phyloP scores from a whole-genome alignment of 2,888 invertebrate genomes.

The Lepidocyrtinus sp. region DNA sequence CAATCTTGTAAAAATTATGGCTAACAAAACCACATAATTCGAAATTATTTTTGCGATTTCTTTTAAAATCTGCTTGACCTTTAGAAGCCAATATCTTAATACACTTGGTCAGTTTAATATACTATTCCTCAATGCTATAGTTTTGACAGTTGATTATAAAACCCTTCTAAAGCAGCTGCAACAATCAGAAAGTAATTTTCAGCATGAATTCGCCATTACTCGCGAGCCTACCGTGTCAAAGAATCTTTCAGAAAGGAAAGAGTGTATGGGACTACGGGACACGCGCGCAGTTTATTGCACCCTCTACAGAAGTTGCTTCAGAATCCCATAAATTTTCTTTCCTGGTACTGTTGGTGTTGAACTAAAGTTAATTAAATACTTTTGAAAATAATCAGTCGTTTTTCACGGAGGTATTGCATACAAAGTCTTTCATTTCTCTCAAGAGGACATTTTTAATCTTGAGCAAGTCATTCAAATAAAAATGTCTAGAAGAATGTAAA shows the following conservation, averaged over 20 bases:
- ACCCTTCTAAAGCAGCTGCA: slow-evolving; percentile 18
- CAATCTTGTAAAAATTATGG: too few species aligned
- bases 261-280: neutral
- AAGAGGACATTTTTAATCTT: neutral
- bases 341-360: neutral
- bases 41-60: too few species aligned
- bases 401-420: slow-evolving; percentile 8
- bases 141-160: too few species aligned
- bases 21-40: too few species aligned
- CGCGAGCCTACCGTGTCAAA: slow-evolving; percentile 1
- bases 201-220: slow-evolving; percentile 10
- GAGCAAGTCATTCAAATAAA: neutral
- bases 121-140: too few species aligned
- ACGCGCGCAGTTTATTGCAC: slow-evolving; percentile 15
- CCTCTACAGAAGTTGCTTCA: neutral
- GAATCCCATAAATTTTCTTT: neutral
- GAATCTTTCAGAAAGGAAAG: neutral
- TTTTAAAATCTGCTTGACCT: too few species aligned
- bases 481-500: neutral
- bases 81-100: neutral
- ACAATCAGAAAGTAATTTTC: slow-evolving; percentile 9
- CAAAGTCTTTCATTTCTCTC: neutral
- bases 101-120: neutral
- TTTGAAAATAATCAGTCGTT: neutral
- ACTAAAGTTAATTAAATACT: slow-evolving; percentile 1